Evolutionary conservation across 1,140 invertebrate genomes (phyloP).

Genomic region (Philopotamus ludificatus): DNA sequence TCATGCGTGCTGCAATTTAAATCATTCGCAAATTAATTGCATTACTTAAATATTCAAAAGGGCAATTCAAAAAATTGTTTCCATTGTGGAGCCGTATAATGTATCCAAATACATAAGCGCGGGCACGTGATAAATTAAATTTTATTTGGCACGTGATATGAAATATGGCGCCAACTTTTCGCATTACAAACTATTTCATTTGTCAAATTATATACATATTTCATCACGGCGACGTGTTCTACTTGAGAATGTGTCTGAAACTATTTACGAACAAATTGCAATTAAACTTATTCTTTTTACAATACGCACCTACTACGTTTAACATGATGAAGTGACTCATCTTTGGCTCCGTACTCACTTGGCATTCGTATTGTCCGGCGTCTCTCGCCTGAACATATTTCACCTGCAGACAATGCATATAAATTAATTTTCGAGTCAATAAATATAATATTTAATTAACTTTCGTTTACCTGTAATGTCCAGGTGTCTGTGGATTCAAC

Average conservation of each 20-base stretch:
- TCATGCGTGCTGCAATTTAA: no score
- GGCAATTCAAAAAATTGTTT: neutral
- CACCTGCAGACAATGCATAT: slow-evolving; percentile 48
- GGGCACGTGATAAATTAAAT: slow-evolving; percentile 16
- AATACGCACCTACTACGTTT: slow-evolving; percentile 77
- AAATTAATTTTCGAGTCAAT: neutral
- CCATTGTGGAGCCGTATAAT: neutral
- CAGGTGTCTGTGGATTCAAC: slow-evolving; percentile 81
- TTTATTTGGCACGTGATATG: slow-evolving; percentile 18
- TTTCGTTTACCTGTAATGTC: slow-evolving; percentile 74
- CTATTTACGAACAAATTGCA: no score
- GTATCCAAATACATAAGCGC: neutral
- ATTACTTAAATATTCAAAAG: neutral
- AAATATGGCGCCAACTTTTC: slow-evolving; percentile 13
- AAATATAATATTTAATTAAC: neutral
- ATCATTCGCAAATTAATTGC: no score
- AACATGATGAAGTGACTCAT: slow-evolving; percentile 86
- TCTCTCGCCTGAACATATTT: slow-evolving; percentile 73
- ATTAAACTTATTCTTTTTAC: neutral
- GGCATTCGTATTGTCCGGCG: slow-evolving; percentile 90
- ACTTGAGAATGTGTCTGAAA: no score
- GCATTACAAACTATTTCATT: neutral
- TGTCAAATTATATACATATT: neutral
- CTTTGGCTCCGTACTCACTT: slow-evolving; percentile 90
- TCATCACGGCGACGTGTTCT: neutral